phyloP scores from a whole-genome alignment of 2,113 vertebrate species.

The Lophotis ruficrista region DNA sequence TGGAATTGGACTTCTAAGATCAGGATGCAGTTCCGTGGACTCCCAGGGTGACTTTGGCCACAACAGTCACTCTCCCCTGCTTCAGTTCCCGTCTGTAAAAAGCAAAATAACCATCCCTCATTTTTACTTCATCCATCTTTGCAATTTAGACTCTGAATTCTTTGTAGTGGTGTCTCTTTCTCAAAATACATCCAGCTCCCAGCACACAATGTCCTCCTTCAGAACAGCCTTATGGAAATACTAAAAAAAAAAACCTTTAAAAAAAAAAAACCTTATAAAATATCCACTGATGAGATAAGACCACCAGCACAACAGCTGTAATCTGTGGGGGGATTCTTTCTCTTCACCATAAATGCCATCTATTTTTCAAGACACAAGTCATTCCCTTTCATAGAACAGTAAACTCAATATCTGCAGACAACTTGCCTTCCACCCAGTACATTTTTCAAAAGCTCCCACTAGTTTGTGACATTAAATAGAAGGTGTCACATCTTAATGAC shows the following conservation, averaged over 20 bases:
- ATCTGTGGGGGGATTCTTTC: conserved; percentile 36
- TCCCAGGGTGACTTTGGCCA: conserved; percentile 31
- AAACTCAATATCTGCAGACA: neutral
- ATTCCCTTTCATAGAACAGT: neutral
- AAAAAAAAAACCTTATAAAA: neutral
- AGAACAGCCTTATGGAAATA: conserved; percentile 1
- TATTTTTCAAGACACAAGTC: conserved; percentile 10
- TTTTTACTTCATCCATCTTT: conserved; percentile 26
- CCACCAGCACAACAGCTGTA: conserved; percentile 51
- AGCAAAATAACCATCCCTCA: neutral
- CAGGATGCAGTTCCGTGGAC: neutral
- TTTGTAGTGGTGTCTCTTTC: conserved; percentile 19
- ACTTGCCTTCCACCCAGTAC: neutral
- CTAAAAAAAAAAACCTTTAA: neutral
- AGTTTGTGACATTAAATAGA: conserved; percentile 1
- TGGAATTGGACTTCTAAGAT: conserved; percentile 26
- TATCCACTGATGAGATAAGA: conserved; percentile 35
- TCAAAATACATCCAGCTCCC: conserved; percentile 2
- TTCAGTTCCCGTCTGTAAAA: neutral
- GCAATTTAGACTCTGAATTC: neutral
- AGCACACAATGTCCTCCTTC: neutral
- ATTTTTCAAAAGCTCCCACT: neutral
- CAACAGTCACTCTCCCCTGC: conserved; percentile 13
- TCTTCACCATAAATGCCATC: conserved; percentile 13
- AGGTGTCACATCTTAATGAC: conserved; percentile 49